phyloP scores from a whole-genome alignment of 2,113 vertebrate species.

The Trinectes maculatus region DNA sequence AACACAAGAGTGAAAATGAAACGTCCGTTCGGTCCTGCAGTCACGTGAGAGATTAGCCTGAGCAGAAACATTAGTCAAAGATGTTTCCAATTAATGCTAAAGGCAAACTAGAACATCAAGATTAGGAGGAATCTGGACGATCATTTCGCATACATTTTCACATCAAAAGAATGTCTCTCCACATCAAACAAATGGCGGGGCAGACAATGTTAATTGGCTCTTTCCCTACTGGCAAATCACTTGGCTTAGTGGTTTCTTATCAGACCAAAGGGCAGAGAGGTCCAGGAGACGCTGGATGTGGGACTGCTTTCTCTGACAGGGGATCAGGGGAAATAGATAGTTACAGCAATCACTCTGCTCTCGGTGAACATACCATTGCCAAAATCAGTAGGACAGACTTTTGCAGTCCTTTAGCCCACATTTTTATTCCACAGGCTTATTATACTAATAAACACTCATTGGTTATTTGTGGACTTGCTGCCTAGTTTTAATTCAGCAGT shows the following conservation, averaged over 20 bases:
- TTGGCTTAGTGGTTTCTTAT: constrained; percentile 64
- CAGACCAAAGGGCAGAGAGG: constrained; percentile 26
- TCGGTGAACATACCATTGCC: constrained; percentile 5
- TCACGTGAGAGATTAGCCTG: constrained; percentile 46
- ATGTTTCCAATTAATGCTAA: constrained; percentile 79
- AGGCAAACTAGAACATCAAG: constrained; percentile 56
- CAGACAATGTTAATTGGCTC: constrained; percentile 59
- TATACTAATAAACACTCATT: no score
- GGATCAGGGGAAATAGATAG: constrained; percentile 48
- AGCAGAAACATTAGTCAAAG: constrained; percentile 58
- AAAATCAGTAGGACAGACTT: background rate
- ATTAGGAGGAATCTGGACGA: constrained; percentile 75
- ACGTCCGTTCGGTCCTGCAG: constrained; percentile 33
- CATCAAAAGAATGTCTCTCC: constrained; percentile 73
- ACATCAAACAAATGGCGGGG: constrained; percentile 64
- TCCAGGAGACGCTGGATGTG: constrained; percentile 32
- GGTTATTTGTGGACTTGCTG: no score
- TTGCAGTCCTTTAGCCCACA: no score
- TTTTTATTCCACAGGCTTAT: no score
- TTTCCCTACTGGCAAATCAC: constrained; percentile 56
- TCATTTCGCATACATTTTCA: constrained; percentile 68
- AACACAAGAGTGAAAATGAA: constrained; percentile 42
- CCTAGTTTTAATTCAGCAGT: background rate
- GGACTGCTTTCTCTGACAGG: constrained; percentile 18
- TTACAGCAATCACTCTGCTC: constrained; percentile 27